These are phyloP conservation scores for Leucophora obtusa DNA, from an alignment of 2,888 invertebrate genomes.

Conservation along the genomic window DNA sequence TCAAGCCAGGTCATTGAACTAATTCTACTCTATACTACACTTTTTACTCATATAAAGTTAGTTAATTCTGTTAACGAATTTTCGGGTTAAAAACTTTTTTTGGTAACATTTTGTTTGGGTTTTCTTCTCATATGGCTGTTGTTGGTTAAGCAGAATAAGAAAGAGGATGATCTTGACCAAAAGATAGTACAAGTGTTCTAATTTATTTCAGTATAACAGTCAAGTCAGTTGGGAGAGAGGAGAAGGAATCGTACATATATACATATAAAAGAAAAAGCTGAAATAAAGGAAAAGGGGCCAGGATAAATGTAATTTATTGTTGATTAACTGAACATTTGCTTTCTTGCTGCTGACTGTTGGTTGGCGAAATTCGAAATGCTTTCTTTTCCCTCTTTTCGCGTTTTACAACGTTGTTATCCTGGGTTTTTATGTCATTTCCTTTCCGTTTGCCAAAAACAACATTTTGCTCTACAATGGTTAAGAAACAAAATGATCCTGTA, in stretches of 20 bases:
- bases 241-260: slow-evolving; percentile 3
- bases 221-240: slow-evolving; percentile 43
- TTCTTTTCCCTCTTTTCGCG: slow-evolving; percentile 44
- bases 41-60: background rate
- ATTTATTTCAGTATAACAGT: slow-evolving; percentile 43
- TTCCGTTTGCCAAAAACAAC: slow-evolving; percentile 27
- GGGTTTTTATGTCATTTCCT: slow-evolving; percentile 58
- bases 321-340: slow-evolving; percentile 64
- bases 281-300: slow-evolving; percentile 42
- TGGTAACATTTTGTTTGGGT: background rate
- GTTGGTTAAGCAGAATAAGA: background rate
- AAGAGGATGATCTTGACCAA: slow-evolving; percentile 49
- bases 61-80: slow-evolving; percentile 12
- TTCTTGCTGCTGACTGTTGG: background rate
- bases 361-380: slow-evolving; percentile 58
- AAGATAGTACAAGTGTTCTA: slow-evolving; percentile 61
- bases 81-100: slow-evolving; percentile 33
- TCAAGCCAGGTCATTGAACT: slow-evolving; percentile 32
- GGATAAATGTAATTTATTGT: slow-evolving; percentile 64
- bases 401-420: slow-evolving; percentile 52
- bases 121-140: slow-evolving; percentile 20
- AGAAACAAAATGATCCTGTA: slow-evolving; percentile 39
- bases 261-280: background rate
- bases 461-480: background rate
- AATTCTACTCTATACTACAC: background rate